A percentile compares a stretch with the other conserved stretches of the same genome.
These are phyloP conservation scores for Entelurus aequoreus DNA, from an alignment of 2,113 vertebrate species.

Conservation along the genomic window DNA sequence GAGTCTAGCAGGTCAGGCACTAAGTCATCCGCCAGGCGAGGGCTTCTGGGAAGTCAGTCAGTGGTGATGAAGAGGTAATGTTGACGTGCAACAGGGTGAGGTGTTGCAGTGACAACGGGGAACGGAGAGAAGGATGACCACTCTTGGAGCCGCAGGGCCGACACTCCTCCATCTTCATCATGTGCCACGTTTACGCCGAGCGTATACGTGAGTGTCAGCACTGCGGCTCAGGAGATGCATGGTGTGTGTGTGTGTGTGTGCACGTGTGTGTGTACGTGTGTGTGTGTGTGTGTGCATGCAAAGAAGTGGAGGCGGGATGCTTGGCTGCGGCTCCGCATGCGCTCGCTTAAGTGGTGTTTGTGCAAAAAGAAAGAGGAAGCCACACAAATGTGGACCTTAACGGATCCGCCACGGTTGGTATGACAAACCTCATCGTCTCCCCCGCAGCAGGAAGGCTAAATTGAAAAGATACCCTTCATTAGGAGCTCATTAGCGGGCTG, in stretches of 20 bases:
- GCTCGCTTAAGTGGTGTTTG: constrained; percentile 64
- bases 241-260: constrained; percentile 30
- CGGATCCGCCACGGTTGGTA: constrained; percentile 74
- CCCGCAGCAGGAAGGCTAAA: no score
- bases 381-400: constrained; percentile 53
- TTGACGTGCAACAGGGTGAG: constrained; percentile 29
- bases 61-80: constrained; percentile 73
- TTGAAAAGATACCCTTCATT: constrained; percentile 22
- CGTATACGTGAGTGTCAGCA: constrained; percentile 24
- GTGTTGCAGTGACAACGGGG: background rate
- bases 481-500: constrained; percentile 25
- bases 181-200: no score
- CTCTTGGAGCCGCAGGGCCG: constrained; percentile 6
- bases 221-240: constrained; percentile 15
- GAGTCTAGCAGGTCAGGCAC: constrained; percentile 53
- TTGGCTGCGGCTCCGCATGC: constrained; percentile 60
- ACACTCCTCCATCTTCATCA: constrained; percentile 17
- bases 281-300: constrained; percentile 17
- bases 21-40: constrained; percentile 61
- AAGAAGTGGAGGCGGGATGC: background rate
- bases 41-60: constrained; percentile 68
- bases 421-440: constrained; percentile 32
- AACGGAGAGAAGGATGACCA: constrained; percentile 4
- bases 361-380: constrained; percentile 53
- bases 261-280: constrained; percentile 29